Evolutionary conservation across 2,888 invertebrate species (phyloP), one percentile per base, ranked within the genome.

Genomic region (Acanthococcus lagerstroemiae): DNA sequence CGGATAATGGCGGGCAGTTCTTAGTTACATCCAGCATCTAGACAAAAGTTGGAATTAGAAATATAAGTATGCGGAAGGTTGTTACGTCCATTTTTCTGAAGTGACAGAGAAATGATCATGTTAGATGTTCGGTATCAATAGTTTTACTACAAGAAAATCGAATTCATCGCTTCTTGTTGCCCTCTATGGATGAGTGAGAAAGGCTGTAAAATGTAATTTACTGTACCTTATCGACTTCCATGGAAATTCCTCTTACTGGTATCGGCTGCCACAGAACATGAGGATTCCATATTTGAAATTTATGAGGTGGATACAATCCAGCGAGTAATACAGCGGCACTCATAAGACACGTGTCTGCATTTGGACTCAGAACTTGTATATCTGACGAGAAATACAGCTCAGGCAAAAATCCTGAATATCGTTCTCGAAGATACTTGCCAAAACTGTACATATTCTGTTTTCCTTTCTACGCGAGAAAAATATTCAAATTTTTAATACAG

Each of bases 331-430:
- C 76, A 72, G 84, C 80, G 61, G 86, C 82, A 52, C 86, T 85
- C 80, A 87, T 86, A 73, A 87, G 81, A 0, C 90, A 85, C 57
- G 90, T 80, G 72, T 88, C 84, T 7, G 85, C 83, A 68, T 85
- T 86, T 0, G 89, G 87, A 44, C 84, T 83, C 74, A 86, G 83
- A 1, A 87, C 81, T 74, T 82, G 81, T 67, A 85, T 81, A 74
- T 82, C 75, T 66, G 82, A 78, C 3, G 82, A 80, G 68, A 76
- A 78, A 73, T 84, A 87, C 54, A 77, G 74, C 15, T 77, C 75
- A 5, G 83, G 84, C 58, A 88, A 75, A 74, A 84, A 86, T 24
- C 76, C 72, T 46, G 77, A 78, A 73, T 88, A 89, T 67, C 85
- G 79, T 65, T 80, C 74, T 65, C 86, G 78, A 44, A 88, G 74